Conservation (phyloP, 1,140 invertebrate species). For the Bacillus rossius region DNA sequence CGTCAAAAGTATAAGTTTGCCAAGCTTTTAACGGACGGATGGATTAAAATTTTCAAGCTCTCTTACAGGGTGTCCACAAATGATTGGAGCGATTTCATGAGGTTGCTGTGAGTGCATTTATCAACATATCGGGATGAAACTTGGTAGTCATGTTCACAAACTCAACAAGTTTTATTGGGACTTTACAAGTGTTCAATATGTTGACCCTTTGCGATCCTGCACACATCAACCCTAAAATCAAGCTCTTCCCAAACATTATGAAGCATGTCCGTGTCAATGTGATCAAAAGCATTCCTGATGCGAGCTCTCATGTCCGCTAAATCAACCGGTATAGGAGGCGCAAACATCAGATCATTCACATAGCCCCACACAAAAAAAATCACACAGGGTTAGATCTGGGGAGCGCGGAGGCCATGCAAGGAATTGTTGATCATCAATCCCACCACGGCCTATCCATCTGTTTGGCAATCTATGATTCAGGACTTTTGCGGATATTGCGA, state of each 20-base stretch:
- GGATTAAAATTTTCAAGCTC: too few species aligned
- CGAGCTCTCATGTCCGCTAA: constrained; percentile 11
- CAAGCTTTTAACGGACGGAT: too few species aligned
- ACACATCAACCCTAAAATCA: constrained; percentile 5
- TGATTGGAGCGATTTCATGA: neutral
- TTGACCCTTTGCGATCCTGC: constrained; percentile 1
- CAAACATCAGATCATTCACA: constrained; percentile 11
- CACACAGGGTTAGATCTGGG: constrained; percentile 11
- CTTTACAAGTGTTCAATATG: constrained; percentile 12
- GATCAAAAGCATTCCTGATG: constrained; percentile 11
- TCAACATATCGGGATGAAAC: neutral
- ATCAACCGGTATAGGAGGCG: neutral
- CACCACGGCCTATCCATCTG: constrained; percentile 12
- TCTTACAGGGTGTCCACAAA: neutral
- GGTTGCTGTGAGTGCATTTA: neutral
- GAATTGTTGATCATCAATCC: constrained; percentile 10
- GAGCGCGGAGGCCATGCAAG: constrained; percentile 12
- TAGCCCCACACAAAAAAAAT: constrained; percentile 14
- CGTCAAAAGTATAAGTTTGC: too few species aligned
- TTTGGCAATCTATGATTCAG: constrained; percentile 12
- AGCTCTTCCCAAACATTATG: constrained; percentile 8
- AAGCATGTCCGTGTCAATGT: constrained; percentile 11
- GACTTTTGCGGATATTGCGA: constrained; percentile 1
- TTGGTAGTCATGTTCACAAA: neutral
- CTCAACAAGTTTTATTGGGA: constrained; percentile 9